Evolutionary conservation across 2,888 invertebrate species (phyloP).

Genomic region (Acanthosepion pharaonis): DNA sequence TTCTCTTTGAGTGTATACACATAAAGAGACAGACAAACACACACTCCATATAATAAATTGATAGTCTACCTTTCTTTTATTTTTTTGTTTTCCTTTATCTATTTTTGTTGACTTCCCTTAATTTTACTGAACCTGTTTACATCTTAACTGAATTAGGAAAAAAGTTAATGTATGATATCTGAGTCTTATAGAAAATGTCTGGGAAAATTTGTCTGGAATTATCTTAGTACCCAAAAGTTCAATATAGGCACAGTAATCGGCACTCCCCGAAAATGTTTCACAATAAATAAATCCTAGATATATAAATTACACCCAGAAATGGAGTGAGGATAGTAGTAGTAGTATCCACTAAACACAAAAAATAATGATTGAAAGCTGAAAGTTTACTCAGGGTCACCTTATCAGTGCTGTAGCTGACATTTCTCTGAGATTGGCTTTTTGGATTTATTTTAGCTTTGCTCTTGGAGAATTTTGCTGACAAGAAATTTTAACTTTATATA

Average conservation of each 20-base stretch:
- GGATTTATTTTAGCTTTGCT: not conserved
- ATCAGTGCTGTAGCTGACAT: not conserved
- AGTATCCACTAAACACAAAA: not conserved
- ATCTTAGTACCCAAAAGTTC: conserved; percentile 4
- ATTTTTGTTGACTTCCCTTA: not conserved
- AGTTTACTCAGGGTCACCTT: not conserved
- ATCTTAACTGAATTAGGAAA: not conserved
- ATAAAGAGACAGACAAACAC: too few species aligned
- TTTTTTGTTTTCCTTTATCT: not conserved
- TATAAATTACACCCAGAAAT: not conserved
- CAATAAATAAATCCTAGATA: not conserved
- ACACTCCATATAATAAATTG: too few species aligned
- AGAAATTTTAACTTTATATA: not conserved
- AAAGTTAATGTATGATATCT: not conserved
- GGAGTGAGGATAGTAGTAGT: not conserved
- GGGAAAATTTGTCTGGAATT: not conserved
- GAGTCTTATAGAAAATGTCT: not conserved
- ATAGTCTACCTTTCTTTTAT: not conserved
- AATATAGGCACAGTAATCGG: not conserved
- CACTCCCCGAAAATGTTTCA: conserved; percentile 33
- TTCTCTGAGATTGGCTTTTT: not conserved
- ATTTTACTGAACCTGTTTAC: not conserved
- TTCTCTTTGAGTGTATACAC: not conserved
- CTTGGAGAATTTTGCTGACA: not conserved
- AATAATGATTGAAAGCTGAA: not conserved